phyloP scores from a whole-genome alignment of 2,113 vertebrate species.

The Triplophysa tibetana region DNA sequence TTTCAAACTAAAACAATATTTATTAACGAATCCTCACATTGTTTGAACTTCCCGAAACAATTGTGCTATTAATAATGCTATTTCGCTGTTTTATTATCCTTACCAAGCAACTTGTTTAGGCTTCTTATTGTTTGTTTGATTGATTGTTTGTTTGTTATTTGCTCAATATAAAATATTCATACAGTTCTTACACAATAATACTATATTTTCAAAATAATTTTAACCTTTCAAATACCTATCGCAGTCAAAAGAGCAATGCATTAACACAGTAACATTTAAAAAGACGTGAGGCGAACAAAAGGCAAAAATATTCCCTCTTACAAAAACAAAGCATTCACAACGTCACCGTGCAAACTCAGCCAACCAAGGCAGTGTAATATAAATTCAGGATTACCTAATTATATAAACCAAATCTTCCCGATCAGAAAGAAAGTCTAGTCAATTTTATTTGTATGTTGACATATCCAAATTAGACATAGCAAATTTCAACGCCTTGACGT shows the following conservation, averaged over 20 bases:
- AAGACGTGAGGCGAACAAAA: background rate
- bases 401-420: constrained; percentile 12
- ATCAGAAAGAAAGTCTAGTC: constrained; percentile 22
- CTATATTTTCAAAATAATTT: background rate
- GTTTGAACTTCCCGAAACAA: background rate
- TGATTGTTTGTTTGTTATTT: background rate
- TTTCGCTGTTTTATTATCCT: background rate
- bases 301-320: background rate
- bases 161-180: background rate
- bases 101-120: background rate
- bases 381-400: background rate
- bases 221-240: background rate
- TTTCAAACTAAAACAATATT: background rate
- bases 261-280: background rate
- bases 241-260: background rate
- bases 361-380: background rate
- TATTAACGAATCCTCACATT: background rate
- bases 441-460: constrained; percentile 30
- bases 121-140: background rate
- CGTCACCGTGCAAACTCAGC: background rate
- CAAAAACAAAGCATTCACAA: background rate
- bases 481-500: constrained; percentile 42
- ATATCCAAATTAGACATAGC: constrained; percentile 34
- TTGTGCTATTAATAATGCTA: background rate
- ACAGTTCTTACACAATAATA: background rate